A percentile compares a stretch with the other conserved stretches of the same genome.
Evolutionary conservation across 2,113 vertebrate species (phyloP).

Genomic region (Xiphias gladius): DNA sequence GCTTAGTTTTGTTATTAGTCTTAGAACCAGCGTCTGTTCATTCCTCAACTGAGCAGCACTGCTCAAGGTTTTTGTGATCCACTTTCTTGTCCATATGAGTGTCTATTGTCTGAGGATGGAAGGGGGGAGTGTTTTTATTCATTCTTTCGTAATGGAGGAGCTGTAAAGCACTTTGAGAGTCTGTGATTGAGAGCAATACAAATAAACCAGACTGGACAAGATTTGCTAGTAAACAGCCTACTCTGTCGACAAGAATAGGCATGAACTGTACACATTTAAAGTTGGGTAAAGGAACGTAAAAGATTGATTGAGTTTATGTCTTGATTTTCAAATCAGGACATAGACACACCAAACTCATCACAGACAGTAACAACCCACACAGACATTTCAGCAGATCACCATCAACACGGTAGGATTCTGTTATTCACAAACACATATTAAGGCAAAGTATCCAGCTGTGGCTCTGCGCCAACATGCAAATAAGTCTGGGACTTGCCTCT

Average conservation of each 20-base stretch:
- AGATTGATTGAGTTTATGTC: too few relatives aligned
- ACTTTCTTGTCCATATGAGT: too few relatives aligned
- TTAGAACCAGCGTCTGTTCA: not conserved
- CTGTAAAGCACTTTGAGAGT: conserved; percentile 13
- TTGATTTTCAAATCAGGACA: conserved; percentile 21
- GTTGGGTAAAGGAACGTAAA: not conserved
- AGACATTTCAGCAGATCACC: not conserved
- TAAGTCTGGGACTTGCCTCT: conserved; percentile 50
- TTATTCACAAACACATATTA: conserved; percentile 27
- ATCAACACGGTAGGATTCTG: not conserved
- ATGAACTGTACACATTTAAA: not conserved
- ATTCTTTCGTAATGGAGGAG: conserved; percentile 1
- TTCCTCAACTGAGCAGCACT: not conserved
- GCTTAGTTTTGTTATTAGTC: not conserved
- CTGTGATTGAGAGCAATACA: conserved; percentile 22
- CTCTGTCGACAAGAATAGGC: not conserved
- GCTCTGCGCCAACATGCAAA: conserved; percentile 63
- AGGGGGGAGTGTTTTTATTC: conserved; percentile 3
- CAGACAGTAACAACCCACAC: conserved; percentile 8
- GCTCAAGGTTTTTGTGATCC: not conserved
- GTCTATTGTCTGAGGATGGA: conserved; percentile 2
- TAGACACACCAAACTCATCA: not conserved
- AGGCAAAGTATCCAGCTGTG: conserved; percentile 50
- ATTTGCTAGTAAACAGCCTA: conserved; percentile 19
- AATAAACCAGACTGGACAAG: conserved; percentile 18